Evolutionary conservation across 2,113 vertebrate species (phyloP).

Genomic region (Hemicordylus capensis): DNA sequence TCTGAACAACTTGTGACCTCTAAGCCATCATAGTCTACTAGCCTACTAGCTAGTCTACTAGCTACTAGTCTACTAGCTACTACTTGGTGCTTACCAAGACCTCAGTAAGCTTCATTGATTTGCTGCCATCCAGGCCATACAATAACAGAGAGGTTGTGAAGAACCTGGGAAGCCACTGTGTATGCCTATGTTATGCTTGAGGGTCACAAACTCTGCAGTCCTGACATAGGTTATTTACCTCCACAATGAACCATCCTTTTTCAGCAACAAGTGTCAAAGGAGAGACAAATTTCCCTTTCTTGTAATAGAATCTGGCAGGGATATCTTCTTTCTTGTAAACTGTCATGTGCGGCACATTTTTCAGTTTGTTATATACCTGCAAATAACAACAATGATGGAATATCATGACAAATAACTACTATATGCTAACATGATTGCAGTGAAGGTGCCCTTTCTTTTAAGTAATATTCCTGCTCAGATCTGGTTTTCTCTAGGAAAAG

Average conservation of each 20-base stretch:
- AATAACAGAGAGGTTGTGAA: not conserved
- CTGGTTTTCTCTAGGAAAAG: not conserved
- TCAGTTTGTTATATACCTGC: constrained; percentile 83
- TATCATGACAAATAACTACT: not conserved
- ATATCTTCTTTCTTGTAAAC: constrained; percentile 84
- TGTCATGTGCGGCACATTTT: constrained; percentile 79
- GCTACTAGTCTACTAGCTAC: too few relatives aligned
- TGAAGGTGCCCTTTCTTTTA: not conserved
- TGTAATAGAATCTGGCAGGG: constrained; percentile 89
- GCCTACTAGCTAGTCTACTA: too few relatives aligned
- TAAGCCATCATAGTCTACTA: too few relatives aligned
- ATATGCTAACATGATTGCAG: not conserved
- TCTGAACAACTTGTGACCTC: too few relatives aligned
- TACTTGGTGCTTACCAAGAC: not conserved
- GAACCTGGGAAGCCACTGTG: not conserved
- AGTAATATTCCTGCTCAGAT: not conserved
- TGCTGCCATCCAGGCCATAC: not conserved
- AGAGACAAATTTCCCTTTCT: constrained; percentile 88
- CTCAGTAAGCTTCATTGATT: not conserved
- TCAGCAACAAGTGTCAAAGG: constrained; percentile 91
- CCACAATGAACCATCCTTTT: constrained; percentile 90
- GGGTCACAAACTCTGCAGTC: not conserved
- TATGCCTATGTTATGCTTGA: not conserved
- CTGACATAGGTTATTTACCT: constrained; percentile 76
- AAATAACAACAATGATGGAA: constrained; percentile 44